Conservation (phyloP, 2,113 vertebrate genomes). For the Beaufortia kweichowensis region DNA sequence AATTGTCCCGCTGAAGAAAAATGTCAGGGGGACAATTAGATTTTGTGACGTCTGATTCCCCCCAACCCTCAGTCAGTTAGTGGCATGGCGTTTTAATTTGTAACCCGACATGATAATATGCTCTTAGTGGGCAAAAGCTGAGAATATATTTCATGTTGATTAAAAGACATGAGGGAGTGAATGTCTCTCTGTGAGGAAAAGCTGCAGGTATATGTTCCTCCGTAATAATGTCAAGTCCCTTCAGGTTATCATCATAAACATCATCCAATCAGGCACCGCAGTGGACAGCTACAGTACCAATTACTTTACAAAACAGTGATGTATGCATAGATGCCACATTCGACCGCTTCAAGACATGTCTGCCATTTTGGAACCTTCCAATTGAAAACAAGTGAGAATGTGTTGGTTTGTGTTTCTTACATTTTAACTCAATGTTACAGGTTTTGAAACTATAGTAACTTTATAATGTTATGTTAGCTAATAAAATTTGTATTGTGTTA, state of each 20-base stretch:
- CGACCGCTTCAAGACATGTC: too few species aligned
- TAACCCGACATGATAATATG: conserved; percentile 78
- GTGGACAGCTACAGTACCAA: neutral
- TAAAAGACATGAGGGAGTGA: conserved; percentile 65
- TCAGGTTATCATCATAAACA: conserved; percentile 7
- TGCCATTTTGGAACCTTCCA: too few species aligned
- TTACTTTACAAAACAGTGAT: neutral
- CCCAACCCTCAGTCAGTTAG: conserved; percentile 67
- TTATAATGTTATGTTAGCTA: too few species aligned
- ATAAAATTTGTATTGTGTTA: too few species aligned
- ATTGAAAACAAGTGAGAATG: too few species aligned
- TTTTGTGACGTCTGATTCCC: conserved; percentile 73
- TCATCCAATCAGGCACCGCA: neutral
- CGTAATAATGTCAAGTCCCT: conserved; percentile 1
- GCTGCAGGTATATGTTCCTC: neutral
- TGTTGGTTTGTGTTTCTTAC: too few species aligned
- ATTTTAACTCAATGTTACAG: too few species aligned
- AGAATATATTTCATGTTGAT: conserved; percentile 74
- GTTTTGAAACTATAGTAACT: too few species aligned
- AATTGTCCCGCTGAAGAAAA: conserved; percentile 75
- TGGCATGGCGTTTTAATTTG: conserved; percentile 75
- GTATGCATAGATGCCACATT: too few species aligned
- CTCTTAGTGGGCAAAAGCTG: conserved; percentile 64
- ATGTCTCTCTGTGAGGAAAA: conserved; percentile 47
- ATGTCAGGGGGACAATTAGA: conserved; percentile 79